Conservation (phyloP, 1,140 invertebrate genomes). For the Drosophila rufa region DNA sequence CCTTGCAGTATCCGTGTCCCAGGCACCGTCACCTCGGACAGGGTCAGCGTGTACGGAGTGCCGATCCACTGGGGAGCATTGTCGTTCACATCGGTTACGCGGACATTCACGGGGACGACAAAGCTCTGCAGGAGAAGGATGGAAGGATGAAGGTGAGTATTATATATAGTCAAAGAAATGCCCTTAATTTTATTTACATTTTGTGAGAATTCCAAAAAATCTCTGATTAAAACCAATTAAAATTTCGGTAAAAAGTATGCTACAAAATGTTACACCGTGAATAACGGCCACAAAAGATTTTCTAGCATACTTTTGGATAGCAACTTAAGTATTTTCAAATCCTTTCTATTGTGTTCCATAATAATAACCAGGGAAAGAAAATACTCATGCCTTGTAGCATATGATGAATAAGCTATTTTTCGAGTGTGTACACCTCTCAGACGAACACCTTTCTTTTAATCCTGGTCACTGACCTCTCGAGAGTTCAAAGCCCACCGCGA, state of each 20-base stretch:
- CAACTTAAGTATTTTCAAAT: too few relatives aligned
- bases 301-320: too few relatives aligned
- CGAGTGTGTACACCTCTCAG: conserved; percentile 33
- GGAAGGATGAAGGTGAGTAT: not conserved
- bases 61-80: conserved; percentile 94
- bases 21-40: conserved; percentile 94
- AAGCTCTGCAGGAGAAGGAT: conserved; percentile 88
- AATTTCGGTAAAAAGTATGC: too few relatives aligned
- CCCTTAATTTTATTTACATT: not conserved
- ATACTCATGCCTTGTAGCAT: too few relatives aligned
- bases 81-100: conserved; percentile 97
- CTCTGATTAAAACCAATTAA: too few relatives aligned
- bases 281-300: too few relatives aligned
- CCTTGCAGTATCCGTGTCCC: conserved; percentile 91
- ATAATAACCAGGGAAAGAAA: too few relatives aligned
- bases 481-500: conserved; percentile 74
- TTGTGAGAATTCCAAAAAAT: too few relatives aligned
- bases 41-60: conserved; percentile 92
- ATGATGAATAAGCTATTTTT: conserved; percentile 4
- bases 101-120: conserved; percentile 94
- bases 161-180: not conserved
- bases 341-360: too few relatives aligned
- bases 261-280: too few relatives aligned
- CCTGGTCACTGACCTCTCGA: conserved; percentile 70
- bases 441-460: conserved; percentile 55